phyloP scores from a whole-genome alignment of 1,140 invertebrate species.

The Meloidogyne hapla region DNA sequence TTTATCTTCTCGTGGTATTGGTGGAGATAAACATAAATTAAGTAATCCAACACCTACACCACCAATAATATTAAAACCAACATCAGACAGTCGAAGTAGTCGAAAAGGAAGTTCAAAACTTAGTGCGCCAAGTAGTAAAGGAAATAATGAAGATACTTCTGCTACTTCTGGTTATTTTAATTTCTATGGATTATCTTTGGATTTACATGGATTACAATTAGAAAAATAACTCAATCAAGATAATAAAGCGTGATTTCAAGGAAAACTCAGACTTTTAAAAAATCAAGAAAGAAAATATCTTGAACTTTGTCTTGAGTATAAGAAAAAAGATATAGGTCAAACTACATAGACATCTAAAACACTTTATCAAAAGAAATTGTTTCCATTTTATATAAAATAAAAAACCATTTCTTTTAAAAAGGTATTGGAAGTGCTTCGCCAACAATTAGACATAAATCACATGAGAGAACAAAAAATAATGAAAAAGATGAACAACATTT shows the following conservation, averaged over 20 bases:
- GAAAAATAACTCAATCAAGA: no score
- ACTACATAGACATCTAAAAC: no score
- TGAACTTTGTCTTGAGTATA: no score
- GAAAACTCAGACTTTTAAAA: no score
- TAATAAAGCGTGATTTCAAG: no score
- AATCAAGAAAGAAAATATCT: no score
- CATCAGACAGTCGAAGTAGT: background rate
- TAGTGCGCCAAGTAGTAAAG: background rate
- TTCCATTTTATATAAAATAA: no score
- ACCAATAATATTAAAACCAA: constrained; percentile 5
- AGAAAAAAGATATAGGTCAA: no score
- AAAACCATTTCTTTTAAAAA: constrained; percentile 6
- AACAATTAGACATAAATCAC: constrained; percentile 27
- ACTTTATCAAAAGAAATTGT: no score
- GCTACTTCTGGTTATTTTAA: constrained; percentile 17
- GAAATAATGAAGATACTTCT: constrained; percentile 27
- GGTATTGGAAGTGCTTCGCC: constrained; percentile 29
- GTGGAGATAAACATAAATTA: background rate
- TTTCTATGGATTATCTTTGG: no score
- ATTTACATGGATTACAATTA: no score
- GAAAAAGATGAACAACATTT: background rate
- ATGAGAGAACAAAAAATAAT: constrained; percentile 1
- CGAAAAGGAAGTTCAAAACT: constrained; percentile 2
- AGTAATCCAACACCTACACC: background rate
- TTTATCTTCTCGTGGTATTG: constrained; percentile 14